These are phyloP conservation scores for Heterodera carotae DNA, from an alignment of 1,140 invertebrate genomes.

Conservation along the genomic window DNA sequence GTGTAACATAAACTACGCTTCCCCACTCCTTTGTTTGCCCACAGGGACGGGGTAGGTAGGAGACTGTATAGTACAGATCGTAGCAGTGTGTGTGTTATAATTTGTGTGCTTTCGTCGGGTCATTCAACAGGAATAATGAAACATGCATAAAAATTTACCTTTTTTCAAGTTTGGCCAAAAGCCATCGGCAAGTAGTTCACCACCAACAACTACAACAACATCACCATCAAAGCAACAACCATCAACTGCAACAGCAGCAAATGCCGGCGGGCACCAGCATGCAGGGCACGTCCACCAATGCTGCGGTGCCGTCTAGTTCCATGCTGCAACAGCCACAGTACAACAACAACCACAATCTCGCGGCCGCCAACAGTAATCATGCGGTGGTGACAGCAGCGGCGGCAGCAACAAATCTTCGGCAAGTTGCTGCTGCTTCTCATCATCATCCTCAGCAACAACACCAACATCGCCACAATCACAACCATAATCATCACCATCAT, in stretches of 20 bases:
- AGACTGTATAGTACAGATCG: background rate
- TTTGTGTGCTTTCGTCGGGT: no score
- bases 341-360: background rate
- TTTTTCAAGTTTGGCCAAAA: constrained; percentile 23
- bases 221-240: background rate
- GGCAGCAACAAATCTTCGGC: no score
- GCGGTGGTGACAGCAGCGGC: no score
- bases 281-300: background rate
- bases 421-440: no score
- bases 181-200: constrained; percentile 3
- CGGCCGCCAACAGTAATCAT: no score
- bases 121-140: no score
- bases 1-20: background rate
- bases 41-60: background rate
- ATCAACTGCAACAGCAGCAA: background rate
- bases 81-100: background rate
- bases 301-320: background rate
- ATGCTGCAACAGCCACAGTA: background rate
- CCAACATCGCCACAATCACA: no score
- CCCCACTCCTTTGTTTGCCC: background rate
- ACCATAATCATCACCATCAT: no score
- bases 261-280: background rate
- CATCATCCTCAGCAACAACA: no score
- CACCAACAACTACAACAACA: no score
- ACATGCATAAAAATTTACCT: background rate